Evolutionary conservation across 1,140 invertebrate species (phyloP).

Genomic region (Microplitis mediator): DNA sequence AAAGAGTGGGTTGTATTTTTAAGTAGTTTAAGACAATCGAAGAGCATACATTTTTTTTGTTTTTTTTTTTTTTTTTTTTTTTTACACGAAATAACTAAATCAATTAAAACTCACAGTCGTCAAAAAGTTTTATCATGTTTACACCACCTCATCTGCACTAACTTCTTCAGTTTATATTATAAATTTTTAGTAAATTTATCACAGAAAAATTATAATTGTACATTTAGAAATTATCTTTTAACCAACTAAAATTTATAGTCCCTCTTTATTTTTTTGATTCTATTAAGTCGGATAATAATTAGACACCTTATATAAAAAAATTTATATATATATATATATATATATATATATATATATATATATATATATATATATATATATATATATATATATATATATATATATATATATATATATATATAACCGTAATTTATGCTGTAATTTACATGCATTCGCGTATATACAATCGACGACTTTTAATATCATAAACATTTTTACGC

Average conservation of each 20-base stretch:
- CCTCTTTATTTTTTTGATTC: not conserved
- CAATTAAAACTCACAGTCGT: too few species aligned
- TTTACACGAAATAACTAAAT: too few species aligned
- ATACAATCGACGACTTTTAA: not conserved
- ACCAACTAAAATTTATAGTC: not conserved
- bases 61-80: too few species aligned
- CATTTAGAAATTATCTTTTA: not conserved
- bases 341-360: too few species aligned
- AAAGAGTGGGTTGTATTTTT: not conserved
- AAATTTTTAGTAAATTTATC: not conserved
- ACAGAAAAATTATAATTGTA: not conserved
- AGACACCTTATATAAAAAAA: not conserved
- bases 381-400: not conserved
- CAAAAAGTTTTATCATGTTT: too few species aligned
- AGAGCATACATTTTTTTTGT: too few species aligned
- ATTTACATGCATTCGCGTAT: not conserved
- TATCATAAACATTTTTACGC: slow-evolving; percentile 11
- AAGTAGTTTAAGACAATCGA: too few species aligned
- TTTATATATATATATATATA: not conserved
- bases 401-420: not conserved
- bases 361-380: not conserved
- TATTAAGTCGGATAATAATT: not conserved
- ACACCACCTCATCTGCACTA: too few species aligned
- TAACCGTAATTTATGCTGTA: not conserved
- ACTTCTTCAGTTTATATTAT: not conserved